Evolutionary conservation across 2,888 invertebrate genomes (phyloP), one percentile per base, ranked within the genome.

Genomic region (Troides helena): DNA sequence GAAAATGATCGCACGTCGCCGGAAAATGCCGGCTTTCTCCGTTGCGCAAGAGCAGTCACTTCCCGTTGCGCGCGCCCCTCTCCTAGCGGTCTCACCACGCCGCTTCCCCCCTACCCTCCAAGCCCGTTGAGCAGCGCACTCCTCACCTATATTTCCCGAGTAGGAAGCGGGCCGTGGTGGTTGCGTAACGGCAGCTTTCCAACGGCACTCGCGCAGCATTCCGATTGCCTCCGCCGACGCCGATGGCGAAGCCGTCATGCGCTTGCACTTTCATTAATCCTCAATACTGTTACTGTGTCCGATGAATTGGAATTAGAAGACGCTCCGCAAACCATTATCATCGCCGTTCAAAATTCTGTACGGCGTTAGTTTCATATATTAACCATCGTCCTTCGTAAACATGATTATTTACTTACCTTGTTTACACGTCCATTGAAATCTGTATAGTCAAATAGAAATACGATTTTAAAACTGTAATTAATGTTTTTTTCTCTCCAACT

Each of bases 21-120:
- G 90, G 90, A 88, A 91, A 89, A 88, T 87, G 80, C 72, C 74
- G 78, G 85, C 92, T 92, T 92, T 92, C 92, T 85, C 90, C 81
- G 76, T 92, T 92, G 86, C 88, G 90, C 88, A 92, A 91, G 84
- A 82, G 80, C 78, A 81, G 81, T 81, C 77, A 87, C 87, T 90
- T 90, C 89, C 90, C 87, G 85, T 81, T 86, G 76, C 68, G 73
- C 71, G 74, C 70, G 65, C 74, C 72, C 72, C 73, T 74, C 72
- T 69, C 72, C 67, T 72, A 65, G 69, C 50, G 71, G 71, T 67
- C 71, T 65, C 70, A 65, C 72, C 70, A 65, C 57, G 21, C 21
- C 14, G 21, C 6, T 21, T 1, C 57, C n/a, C 21, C 57, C 4
- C 21, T 5, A 14, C 56, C 57, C 57, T 18, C 68, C 64, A 66